These are phyloP conservation scores for Heptranchias perlo DNA, from an alignment of 2,113 vertebrate genomes.

Conservation along the genomic window DNA sequence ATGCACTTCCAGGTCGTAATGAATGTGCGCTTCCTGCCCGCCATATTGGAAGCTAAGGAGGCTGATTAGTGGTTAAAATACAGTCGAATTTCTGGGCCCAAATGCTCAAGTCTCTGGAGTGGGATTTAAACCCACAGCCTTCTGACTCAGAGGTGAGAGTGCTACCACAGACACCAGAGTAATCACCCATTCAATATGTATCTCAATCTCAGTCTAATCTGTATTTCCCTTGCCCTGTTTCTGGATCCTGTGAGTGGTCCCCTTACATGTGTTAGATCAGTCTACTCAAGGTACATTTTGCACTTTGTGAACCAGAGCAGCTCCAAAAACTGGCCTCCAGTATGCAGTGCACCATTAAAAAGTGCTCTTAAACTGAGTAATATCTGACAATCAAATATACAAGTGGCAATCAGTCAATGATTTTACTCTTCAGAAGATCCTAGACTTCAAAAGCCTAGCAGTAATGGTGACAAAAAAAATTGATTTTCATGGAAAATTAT, in stretches of 20 bases:
- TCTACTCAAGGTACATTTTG: background rate
- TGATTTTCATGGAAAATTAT: background rate
- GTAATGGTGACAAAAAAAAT: background rate
- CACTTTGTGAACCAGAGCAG: background rate
- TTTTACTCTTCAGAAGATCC: background rate
- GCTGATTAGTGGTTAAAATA: background rate
- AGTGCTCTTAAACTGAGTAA: background rate
- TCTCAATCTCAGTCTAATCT: background rate
- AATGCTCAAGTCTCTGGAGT: background rate
- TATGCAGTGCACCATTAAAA: background rate
- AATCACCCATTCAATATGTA: background rate
- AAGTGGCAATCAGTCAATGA: background rate
- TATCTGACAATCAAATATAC: background rate
- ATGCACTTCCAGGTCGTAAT: background rate
- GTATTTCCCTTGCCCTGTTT: background rate
- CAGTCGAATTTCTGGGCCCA: background rate
- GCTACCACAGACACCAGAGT: background rate
- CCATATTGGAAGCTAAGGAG: background rate
- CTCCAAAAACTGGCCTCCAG: background rate
- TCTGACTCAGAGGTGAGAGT: background rate
- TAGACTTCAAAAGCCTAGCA: background rate
- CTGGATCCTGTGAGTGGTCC: background rate
- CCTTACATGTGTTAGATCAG: background rate
- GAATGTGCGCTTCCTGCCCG: background rate
- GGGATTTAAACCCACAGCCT: background rate